phyloP scores from a whole-genome alignment of 2,113 vertebrate species.

The Cygnus buccinator region DNA sequence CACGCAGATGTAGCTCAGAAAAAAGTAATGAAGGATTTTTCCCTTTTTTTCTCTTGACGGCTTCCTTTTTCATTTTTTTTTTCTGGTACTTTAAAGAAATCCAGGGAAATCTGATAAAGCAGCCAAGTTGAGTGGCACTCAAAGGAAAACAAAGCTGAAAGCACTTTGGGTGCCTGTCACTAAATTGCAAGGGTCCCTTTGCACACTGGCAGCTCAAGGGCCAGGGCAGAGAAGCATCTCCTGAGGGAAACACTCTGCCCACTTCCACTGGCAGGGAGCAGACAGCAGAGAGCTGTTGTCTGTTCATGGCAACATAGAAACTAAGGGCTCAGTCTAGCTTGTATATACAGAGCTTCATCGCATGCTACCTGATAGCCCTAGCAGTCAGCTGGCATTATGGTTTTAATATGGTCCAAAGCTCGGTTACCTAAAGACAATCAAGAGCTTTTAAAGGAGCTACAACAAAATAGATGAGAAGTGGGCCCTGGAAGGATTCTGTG shows the following conservation, averaged over 20 bases:
- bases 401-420: neutral
- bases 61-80: neutral
- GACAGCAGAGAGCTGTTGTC: neutral
- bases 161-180: neutral
- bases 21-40: neutral
- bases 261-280: neutral
- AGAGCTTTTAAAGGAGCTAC: neutral
- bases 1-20: neutral
- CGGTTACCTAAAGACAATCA: neutral
- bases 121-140: neutral
- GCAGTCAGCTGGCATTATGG: neutral
- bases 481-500: neutral
- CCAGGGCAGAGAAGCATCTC: neutral
- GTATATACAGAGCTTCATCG: accelerated
- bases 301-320: accelerated
- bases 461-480: neutral
- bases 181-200: neutral
- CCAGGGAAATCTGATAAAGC: neutral
- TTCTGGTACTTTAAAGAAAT: neutral
- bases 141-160: neutral
- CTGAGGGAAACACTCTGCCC: neutral
- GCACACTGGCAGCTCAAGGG: neutral
- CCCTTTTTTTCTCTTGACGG: neutral
- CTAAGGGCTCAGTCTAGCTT: neutral
- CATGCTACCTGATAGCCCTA: neutral